Evolutionary conservation across 2,797 vertebrate species (phyloP).

Genomic region (Melanotaenia nigrans): DNA sequence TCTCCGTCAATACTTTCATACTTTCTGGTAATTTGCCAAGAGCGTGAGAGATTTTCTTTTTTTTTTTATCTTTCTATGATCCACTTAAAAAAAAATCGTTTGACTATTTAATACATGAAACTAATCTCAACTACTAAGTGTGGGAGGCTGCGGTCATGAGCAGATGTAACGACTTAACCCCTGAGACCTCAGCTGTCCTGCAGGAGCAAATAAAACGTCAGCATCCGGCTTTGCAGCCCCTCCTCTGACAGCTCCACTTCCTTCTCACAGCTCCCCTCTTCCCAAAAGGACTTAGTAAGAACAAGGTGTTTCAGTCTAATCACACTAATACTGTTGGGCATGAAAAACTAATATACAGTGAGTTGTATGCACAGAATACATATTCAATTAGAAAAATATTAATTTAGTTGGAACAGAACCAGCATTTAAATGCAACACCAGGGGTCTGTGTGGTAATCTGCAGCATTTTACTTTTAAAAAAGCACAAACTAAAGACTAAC

Average conservation of each 20-base stretch:
- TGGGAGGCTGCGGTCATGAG: constrained; percentile 67
- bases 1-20: neutral
- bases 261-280: constrained; percentile 61
- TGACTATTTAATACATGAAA: constrained; percentile 21
- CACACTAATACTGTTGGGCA: neutral
- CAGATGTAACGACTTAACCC: constrained; percentile 85
- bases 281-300: constrained; percentile 21
- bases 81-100: constrained; percentile 30
- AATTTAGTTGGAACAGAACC: neutral
- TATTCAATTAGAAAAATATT: neutral
- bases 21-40: constrained; percentile 10
- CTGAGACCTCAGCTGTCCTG: constrained; percentile 78
- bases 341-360: neutral
- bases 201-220: constrained; percentile 83
- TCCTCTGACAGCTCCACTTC: constrained; percentile 74
- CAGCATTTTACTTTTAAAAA: neutral
- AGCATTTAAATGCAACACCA: neutral
- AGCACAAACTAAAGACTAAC: neutral
- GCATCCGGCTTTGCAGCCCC: constrained; percentile 80
- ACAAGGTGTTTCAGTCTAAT: constrained; percentile 20
- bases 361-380: neutral
- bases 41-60: neutral
- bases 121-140: constrained; percentile 47
- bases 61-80: constrained; percentile 14
- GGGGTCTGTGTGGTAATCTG: neutral